phyloP scores from a whole-genome alignment of 2,888 invertebrate species.

The Spilarctia lutea region DNA sequence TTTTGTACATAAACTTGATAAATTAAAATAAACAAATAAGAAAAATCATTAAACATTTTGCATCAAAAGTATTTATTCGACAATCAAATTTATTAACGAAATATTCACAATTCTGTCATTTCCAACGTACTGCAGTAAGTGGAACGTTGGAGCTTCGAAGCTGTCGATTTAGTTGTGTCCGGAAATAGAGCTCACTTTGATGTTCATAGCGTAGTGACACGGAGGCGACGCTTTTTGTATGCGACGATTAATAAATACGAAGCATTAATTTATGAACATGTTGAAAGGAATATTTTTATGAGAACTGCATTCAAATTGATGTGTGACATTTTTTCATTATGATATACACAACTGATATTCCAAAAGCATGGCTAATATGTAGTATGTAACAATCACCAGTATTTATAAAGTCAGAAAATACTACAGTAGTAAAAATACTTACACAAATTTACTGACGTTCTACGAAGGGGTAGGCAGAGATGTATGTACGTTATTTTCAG shows the following conservation, averaged over 20 bases:
- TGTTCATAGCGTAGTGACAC: slow-evolving; percentile 2
- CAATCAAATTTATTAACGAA: background rate
- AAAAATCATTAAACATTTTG: too few relatives aligned
- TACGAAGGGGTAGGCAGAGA: too few relatives aligned
- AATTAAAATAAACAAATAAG: too few relatives aligned
- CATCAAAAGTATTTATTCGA: background rate
- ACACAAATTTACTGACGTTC: too few relatives aligned
- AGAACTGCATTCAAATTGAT: too few relatives aligned
- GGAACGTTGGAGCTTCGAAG: background rate
- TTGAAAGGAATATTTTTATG: background rate
- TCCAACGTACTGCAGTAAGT: slow-evolving; percentile 4
- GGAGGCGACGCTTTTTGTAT: background rate
- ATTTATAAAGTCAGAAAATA: background rate
- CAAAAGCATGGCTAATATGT: background rate
- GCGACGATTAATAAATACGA: slow-evolving; percentile 9
- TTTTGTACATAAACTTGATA: background rate
- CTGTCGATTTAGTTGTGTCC: slow-evolving; percentile 5
- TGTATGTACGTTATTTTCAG: too few relatives aligned
- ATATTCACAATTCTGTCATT: background rate
- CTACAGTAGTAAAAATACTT: too few relatives aligned
- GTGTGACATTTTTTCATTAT: too few relatives aligned
- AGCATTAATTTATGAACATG: background rate
- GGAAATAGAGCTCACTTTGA: slow-evolving; percentile 22
- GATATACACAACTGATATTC: background rate
- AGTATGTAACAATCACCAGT: background rate